Base-by-base conservation (phyloP, 2,888 invertebrate genomes). In the Agrotis exclamationis region DNA sequence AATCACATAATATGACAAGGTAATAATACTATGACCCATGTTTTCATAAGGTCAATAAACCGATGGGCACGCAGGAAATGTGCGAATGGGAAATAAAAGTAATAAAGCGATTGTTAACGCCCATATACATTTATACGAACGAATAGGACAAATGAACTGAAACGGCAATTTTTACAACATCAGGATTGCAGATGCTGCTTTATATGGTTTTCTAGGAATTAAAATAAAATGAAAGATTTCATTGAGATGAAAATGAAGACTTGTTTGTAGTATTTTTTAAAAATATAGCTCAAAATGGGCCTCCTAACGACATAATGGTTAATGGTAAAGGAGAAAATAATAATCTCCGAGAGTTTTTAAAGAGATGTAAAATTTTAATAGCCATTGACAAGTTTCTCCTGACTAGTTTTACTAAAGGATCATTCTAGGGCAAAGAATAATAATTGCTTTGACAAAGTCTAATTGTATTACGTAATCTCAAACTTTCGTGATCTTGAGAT, bases 101-200 rank as follows among this genome's bases (percentile, higher is more conserved):
- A 51, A 54, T 70, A 65, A 64, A 75, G n/a, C 20, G 57, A 65
- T 72, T 58, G 64, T 53, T 64, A 56, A 75, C 70, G 63, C 70
- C 64, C 65, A 59, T 47, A 63, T 47, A 70, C 58, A 75, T 59
- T 63, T 47, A 47, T 48, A 20, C 28, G 47, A 70, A 59, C 60
- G 18, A 76, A 71, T 56, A 45, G 56, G 44, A 65, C 62, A 65
- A 79, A 79, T 75, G 47, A 75, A 48, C 62, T 47, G 65, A 63
- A 24, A 50, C 33, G 45, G 60, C 64, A 56, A 60, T 70, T 70
- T 74, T 70, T 56, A n/a, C 16, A 33, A 47, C 64, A 69, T 64
- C 6, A 6, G 28, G 18, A 50, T 74, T 51, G 18, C 51, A 20
- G 20, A 72, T 20, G 14, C 24, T 48, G 33, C 48, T 74, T 48